Evolutionary conservation across 2,113 vertebrate species (phyloP), one percentile per base, ranked within the genome.

Genomic region (Hipposideros armiger): DNA sequence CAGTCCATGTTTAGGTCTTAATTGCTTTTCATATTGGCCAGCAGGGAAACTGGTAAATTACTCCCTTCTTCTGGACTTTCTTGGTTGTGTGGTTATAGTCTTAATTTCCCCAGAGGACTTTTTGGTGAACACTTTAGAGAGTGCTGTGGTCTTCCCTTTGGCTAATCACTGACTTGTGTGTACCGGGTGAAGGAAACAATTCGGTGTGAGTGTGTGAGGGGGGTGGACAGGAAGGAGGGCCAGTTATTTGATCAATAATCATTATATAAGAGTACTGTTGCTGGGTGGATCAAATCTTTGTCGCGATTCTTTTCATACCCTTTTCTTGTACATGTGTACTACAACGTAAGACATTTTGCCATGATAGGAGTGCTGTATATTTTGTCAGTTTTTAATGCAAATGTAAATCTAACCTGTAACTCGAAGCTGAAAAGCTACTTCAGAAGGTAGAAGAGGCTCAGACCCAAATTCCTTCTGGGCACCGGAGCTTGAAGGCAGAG

Each of bases 381-480:
- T 91, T 74, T 54, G 36, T 69, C 77, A 93, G 26, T 67, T 80
- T 94, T 94, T 95, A 74, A 69, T 90, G 52, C 26, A 87, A 87
- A 54, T 32, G 20, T 67, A 90, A 90, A 73, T 69, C 69, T 47
- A 30, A 90, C 62, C 42, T 87, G 40, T 86, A 86, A 73, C 4
- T 73, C 56, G 28, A 80, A 87, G 45, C 42, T 50, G 30, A 36
- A 92, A 73, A 78, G 26, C 70, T 78, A 69, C 56, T 67, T 73
- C 11, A 54, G 19, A 42, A 40, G 42, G 28, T 47, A 32, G 30
- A 67, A 60, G 69, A 60, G 24, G 15, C 62, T 67, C n/a, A 54
- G 32, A 50, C 36, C 11, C 40, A 82, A 19, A 77, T 90, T 87
- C 26, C 54, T 26, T 54, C 24, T 90, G 88, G n/a, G 96, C 62